These are phyloP conservation scores for Euwallacea similis DNA, from an alignment of 1,140 invertebrate genomes.

Conservation along the genomic window DNA sequence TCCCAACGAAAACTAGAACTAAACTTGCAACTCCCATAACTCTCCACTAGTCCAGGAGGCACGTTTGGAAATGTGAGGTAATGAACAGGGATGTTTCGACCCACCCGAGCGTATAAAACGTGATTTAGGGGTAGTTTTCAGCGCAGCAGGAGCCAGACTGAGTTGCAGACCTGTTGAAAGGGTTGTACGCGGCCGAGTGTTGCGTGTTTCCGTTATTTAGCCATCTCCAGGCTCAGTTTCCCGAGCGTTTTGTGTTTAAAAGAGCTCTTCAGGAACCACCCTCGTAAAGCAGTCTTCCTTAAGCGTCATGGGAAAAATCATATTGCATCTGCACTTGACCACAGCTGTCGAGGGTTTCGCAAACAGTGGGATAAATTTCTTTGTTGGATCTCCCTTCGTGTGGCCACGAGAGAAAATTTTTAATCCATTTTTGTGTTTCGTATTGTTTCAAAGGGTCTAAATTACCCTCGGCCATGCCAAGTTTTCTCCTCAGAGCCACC, in stretches of 20 bases:
- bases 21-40: neutral
- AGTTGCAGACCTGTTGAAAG: conserved; percentile 18
- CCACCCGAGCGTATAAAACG: conserved; percentile 18
- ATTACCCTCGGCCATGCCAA: too few species aligned
- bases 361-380: conserved; percentile 2
- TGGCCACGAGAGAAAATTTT: neutral
- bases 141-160: conserved; percentile 1
- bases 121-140: conserved; percentile 24
- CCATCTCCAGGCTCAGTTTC: neutral
- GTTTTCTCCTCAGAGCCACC: too few species aligned
- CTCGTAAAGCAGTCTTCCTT: neutral
- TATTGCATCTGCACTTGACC: conserved; percentile 14
- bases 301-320: conserved; percentile 12
- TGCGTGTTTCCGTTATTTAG: conserved; percentile 5
- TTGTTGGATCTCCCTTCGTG: conserved; percentile 6
- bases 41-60: conserved; percentile 5
- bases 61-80: conserved; percentile 7
- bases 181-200: conserved; percentile 11
- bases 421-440: neutral
- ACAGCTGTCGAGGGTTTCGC: conserved; percentile 10
- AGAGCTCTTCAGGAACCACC: neutral
- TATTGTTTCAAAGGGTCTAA: too few species aligned
- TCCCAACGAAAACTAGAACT: too few species aligned
- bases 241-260: neutral
- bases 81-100: conserved; percentile 16